Conservation (phyloP, 2,113 vertebrate species). For the Prietella phreatophila region DNA sequence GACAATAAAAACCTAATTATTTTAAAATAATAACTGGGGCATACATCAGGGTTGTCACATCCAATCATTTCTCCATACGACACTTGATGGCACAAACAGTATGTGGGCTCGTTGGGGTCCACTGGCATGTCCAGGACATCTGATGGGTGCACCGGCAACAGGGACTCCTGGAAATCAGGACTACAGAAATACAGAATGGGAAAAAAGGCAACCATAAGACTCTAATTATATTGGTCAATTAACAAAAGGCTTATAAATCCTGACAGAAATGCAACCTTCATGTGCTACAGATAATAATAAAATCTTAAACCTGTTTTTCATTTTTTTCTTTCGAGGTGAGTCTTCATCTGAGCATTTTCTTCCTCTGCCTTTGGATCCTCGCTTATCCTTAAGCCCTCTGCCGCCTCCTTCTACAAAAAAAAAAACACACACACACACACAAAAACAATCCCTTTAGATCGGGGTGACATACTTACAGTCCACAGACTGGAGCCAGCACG, state of each 20-base stretch:
- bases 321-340: conserved; percentile 90
- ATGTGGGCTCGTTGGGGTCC: conserved; percentile 96
- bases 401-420: conserved; percentile 73
- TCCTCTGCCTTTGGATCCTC: conserved; percentile 82
- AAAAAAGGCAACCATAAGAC: neutral
- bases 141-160: conserved; percentile 90
- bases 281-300: neutral
- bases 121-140: conserved; percentile 99
- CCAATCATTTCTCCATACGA: conserved; percentile 99
- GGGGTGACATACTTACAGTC: neutral
- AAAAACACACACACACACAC: neutral
- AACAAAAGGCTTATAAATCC: neutral
- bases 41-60: conserved; percentile 95
- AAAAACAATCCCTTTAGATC: neutral
- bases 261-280: neutral
- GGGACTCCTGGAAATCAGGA: conserved; percentile 82
- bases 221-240: neutral
- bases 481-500: neutral
- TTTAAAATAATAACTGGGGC: conserved; percentile 38
- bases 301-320: conserved; percentile 83
- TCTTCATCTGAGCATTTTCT: conserved; percentile 89
- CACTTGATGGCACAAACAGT: conserved; percentile 97
- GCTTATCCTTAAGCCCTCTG: conserved; percentile 85
- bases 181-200: conserved; percentile 61
- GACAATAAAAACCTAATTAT: neutral